Percentiles rank a stretch among this genome's conserved stretches.
Evolutionary conservation across 2,113 vertebrate genomes (phyloP).

Genomic region (Thalassarche chlororhynchos): DNA sequence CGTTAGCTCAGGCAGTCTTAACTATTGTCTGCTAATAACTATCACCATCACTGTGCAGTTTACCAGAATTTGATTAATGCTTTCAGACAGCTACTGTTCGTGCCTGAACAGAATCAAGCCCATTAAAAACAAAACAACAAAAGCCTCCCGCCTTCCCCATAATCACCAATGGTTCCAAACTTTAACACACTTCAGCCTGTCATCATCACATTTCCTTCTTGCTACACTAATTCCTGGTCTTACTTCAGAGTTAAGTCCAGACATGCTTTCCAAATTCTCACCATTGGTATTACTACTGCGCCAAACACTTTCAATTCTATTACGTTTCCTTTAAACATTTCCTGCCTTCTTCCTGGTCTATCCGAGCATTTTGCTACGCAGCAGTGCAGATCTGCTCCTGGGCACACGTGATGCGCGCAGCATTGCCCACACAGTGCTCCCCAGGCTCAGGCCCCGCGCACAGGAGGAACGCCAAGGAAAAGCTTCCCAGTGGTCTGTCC

Average conservation of each 20-base stretch:
- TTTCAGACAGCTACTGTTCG: neutral
- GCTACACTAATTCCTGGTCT: neutral
- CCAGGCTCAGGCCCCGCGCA: fast-evolving
- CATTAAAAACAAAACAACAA: fast-evolving
- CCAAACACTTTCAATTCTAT: neutral
- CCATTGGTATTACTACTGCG: fast-evolving
- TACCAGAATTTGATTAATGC: too few species aligned
- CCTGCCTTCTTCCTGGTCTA: fast-evolving
- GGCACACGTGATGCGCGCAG: fast-evolving
- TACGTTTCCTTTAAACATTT: neutral
- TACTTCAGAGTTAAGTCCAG: too few species aligned
- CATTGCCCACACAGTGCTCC: fast-evolving
- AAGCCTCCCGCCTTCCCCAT: too few species aligned
- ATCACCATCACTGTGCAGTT: fast-evolving
- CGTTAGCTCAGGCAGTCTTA: neutral
- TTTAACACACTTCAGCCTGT: fast-evolving
- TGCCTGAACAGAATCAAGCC: too few species aligned
- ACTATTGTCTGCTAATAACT: neutral
- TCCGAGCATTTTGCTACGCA: fast-evolving
- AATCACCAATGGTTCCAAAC: neutral
- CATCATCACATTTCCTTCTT: fast-evolving
- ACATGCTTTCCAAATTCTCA: neutral
- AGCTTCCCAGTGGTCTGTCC: neutral
- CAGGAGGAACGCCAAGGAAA: neutral
- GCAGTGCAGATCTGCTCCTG: fast-evolving